Conservation (phyloP, 92 coral and sea anemone genomes). For the Porites rus region DNA sequence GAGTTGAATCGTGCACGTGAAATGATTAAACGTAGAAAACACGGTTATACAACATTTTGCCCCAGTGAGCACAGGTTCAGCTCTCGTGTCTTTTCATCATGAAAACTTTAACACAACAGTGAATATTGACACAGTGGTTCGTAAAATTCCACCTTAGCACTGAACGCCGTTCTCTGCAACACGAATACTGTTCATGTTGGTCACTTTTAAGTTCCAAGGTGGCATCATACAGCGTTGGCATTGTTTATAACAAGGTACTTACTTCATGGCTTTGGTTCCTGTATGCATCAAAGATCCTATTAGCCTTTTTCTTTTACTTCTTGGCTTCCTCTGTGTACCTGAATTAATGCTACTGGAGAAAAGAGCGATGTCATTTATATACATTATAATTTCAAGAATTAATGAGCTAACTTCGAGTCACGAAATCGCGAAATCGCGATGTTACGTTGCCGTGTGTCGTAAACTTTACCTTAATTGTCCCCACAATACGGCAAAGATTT, state of each 20-base stretch:
- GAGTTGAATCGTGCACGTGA: neutral
- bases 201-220: neutral
- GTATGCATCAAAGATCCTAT: constrained; percentile 18
- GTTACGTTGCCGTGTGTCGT: neutral
- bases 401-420: constrained; percentile 77
- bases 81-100: constrained; percentile 27
- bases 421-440: constrained; percentile 52
- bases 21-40: neutral
- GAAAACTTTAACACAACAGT: constrained; percentile 12
- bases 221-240: neutral
- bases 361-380: constrained; percentile 33
- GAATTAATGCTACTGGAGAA: constrained; percentile 20
- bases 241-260: constrained; percentile 7
- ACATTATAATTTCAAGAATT: constrained; percentile 67
- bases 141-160: constrained; percentile 27
- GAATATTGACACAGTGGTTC: constrained; percentile 30
- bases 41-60: neutral
- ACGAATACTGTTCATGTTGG: neutral
- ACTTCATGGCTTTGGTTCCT: constrained; percentile 29
- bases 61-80: neutral
- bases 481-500: neutral
- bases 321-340: constrained; percentile 39
- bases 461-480: neutral
- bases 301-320: constrained; percentile 10
- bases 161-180: neutral